phyloP scores from a whole-genome alignment of 2,888 invertebrate species.

The Noctuana brunneofusca region DNA sequence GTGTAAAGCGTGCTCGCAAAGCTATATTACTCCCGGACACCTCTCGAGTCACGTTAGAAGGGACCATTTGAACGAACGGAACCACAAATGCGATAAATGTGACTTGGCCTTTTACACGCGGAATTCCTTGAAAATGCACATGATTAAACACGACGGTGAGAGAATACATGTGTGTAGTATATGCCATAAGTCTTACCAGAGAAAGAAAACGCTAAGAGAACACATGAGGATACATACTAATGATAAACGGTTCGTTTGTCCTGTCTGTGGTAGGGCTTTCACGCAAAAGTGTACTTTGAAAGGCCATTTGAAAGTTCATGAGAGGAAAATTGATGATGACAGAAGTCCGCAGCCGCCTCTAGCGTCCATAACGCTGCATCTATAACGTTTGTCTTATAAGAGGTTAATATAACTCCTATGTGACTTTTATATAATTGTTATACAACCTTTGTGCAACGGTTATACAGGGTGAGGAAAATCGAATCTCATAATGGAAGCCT shows the following conservation, averaged over 20 bases:
- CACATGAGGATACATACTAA: constrained; percentile 76
- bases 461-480: background rate
- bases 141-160: constrained; percentile 81
- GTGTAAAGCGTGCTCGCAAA: constrained; percentile 73
- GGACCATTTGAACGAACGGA: constrained; percentile 73
- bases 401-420: background rate
- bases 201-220: constrained; percentile 71
- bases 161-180: constrained; percentile 77
- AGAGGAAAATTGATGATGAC: constrained; percentile 63
- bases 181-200: constrained; percentile 77
- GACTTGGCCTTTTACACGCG: constrained; percentile 79
- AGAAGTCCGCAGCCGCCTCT: constrained; percentile 41
- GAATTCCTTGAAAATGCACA: constrained; percentile 81
- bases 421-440: background rate
- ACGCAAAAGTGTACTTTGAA: constrained; percentile 77
- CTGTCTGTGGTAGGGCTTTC: constrained; percentile 72
- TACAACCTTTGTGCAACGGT: background rate
- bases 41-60: constrained; percentile 71
- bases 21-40: constrained; percentile 76
- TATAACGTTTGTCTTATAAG: background rate
- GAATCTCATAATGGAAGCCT: too few relatives aligned
- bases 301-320: constrained; percentile 73
- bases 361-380: constrained; percentile 1
- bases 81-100: constrained; percentile 78
- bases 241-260: constrained; percentile 72